Percentiles rank a stretch among this genome's conserved stretches.
These are phyloP conservation scores for Drosophila littoralis DNA, from an alignment of 1,140 invertebrate species.

Conservation along the genomic window DNA sequence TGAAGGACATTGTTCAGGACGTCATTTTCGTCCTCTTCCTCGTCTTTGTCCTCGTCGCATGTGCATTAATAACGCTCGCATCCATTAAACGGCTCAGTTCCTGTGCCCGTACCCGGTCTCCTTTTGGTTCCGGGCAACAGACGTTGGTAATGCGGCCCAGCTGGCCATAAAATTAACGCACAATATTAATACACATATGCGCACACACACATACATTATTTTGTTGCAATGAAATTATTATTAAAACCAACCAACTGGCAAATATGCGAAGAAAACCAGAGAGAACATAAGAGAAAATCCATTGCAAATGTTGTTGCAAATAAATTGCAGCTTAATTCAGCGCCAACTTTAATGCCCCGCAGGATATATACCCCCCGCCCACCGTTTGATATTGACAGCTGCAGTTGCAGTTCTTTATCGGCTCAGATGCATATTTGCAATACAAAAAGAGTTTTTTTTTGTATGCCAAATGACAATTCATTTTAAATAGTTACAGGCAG, in stretches of 20 bases:
- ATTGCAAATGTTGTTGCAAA: conserved; percentile 47
- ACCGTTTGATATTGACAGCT: conserved; percentile 52
- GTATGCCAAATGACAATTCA: conserved; percentile 39
- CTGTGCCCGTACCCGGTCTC: conserved; percentile 20
- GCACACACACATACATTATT: conserved; percentile 8
- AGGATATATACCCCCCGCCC: background rate
- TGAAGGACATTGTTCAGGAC: conserved; percentile 35
- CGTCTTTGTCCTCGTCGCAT: conserved; percentile 33
- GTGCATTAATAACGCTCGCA: conserved; percentile 70
- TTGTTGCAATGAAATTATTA: conserved; percentile 47
- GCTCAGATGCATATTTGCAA: conserved; percentile 46
- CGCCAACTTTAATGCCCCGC: conserved; percentile 30
- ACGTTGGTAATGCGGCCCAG: conserved; percentile 48
- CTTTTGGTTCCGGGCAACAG: conserved; percentile 21
- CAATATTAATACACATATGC: conserved; percentile 55
- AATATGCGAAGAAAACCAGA: conserved; percentile 12
- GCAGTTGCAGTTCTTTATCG: conserved; percentile 51
- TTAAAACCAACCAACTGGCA: conserved; percentile 49
- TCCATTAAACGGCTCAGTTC: conserved; percentile 68
- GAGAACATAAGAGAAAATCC: background rate
- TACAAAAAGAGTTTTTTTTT: conserved; percentile 30
- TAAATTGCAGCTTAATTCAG: conserved; percentile 50
- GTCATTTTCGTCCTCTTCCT: conserved; percentile 26
- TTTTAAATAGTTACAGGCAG: conserved; percentile 38
- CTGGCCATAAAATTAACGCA: conserved; percentile 70